Percentiles rank a stretch among this genome's conserved stretches.
These are phyloP conservation scores for Pyxicephalus adspersus DNA, from an alignment of 2,113 vertebrate genomes.

Conservation along the genomic window DNA sequence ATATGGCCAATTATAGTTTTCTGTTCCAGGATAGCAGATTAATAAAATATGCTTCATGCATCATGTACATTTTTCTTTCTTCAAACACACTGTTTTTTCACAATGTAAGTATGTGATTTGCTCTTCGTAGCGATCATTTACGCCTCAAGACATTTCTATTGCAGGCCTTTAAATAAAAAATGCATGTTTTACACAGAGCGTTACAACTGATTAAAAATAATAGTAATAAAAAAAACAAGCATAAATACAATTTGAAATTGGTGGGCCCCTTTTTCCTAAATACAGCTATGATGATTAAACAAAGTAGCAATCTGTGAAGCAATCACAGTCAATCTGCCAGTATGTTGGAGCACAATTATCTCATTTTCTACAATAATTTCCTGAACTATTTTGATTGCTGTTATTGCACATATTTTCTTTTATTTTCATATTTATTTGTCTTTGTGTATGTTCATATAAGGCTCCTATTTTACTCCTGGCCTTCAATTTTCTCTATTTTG, in stretches of 20 bases:
- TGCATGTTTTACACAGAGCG: conserved; percentile 9
- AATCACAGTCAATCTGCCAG: conserved; percentile 63
- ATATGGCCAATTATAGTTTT: too few species aligned
- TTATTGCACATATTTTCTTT: conserved; percentile 51
- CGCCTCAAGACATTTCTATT: not conserved
- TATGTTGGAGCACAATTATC: conserved; percentile 64
- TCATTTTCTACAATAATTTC: conserved; percentile 69
- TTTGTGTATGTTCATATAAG: conserved; percentile 57
- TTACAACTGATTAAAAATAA: conserved; percentile 47
- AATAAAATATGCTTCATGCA: too few species aligned
- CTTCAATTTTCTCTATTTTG: conserved; percentile 1
- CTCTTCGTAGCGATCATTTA: not conserved
- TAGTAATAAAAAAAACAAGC: conserved; percentile 52
- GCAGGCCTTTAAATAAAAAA: conserved; percentile 20
- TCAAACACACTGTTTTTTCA: too few species aligned
- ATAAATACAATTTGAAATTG: conserved; percentile 59
- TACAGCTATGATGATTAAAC: conserved; percentile 51
- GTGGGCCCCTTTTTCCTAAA: conserved; percentile 49
- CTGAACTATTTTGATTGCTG: conserved; percentile 63
- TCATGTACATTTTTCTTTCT: too few species aligned
- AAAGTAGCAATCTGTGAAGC: conserved; percentile 59
- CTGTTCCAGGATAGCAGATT: too few species aligned
- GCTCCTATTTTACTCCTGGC: conserved; percentile 52
- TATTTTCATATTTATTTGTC: conserved; percentile 37
- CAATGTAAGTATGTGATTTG: not conserved